Base-by-base conservation (phyloP, 2,797 vertebrate genomes). In the Vespertilio murinus region DNA sequence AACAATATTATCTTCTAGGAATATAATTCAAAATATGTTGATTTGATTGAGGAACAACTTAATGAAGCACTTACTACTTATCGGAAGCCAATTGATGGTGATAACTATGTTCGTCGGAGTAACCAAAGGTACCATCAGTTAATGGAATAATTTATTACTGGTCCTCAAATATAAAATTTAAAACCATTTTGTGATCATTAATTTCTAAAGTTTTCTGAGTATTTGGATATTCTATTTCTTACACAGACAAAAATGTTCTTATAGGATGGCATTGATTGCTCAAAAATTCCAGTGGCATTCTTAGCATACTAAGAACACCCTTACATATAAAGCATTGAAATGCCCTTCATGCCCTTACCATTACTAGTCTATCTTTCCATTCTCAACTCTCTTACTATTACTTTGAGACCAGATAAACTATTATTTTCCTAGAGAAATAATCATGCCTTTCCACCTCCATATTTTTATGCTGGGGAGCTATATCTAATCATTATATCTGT, bases 21-120 rank as follows among this genome's bases (percentile, higher is more conserved):
- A 97, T 99, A 99, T 97, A 99, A 99, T 98, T 98, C 99, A 77
- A 99, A 99, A 96, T 99, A 99, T 17, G 99, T 99, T 95, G 99
- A 99, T 95, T 95, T 99, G 96, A 99, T 99, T 96, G 99, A 99
- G 97, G 99, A 99, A 96, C 99, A 99, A 95, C 98, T 99, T 79
- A 99, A 99, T 42, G 99, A 99, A 98, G 99, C 99, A 90, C 99
- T 99, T 95, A 99, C 99, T 88, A 99, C 99, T 1, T 99, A 99
- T 88, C 99, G 99, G 90, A 99, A 99, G 97, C 99, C 99, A 96
- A 98, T 99, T 64, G 99, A 99, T 97, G 99, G 99, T 84, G 99
- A 99, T 98, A 99, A 99, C 97, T 99, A 99, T 23, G 99, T 99
- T 96, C 98, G 99, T 96, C 98, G 99, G 88, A 99, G 99, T 98